Percentiles rank a stretch among this genome's conserved stretches.
Evolutionary conservation across 2,797 vertebrate species (phyloP).

Genomic region (Leptoclinus maculatus): DNA sequence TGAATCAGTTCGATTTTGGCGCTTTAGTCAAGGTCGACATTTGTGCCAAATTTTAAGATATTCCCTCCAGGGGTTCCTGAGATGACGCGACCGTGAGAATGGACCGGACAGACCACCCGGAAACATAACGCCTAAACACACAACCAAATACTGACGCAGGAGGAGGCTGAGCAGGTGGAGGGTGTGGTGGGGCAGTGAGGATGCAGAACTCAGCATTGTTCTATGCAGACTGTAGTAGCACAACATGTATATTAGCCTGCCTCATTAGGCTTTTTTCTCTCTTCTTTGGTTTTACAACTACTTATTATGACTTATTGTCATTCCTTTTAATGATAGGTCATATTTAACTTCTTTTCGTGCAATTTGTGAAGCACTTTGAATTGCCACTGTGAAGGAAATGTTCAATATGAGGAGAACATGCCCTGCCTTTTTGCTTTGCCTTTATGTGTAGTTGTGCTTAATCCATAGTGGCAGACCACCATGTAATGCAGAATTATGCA

Average conservation of each 20-base stretch:
- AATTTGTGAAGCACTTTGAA: not conserved
- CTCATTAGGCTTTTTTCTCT: not conserved
- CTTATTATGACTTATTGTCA: not conserved
- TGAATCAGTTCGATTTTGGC: not conserved
- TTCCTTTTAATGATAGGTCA: not conserved
- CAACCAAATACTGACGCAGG: not conserved
- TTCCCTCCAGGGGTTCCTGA: not conserved
- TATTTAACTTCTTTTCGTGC: not conserved
- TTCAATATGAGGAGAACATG: not conserved
- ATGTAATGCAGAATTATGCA: constrained; percentile 1
- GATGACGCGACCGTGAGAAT: no score
- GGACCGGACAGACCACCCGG: not conserved
- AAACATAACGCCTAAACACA: no score
- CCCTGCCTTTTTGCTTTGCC: not conserved
- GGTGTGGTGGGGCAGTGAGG: not conserved
- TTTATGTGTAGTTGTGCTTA: not conserved
- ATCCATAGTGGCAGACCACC: not conserved
- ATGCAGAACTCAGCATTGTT: not conserved
- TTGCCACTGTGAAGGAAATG: not conserved
- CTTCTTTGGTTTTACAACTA: not conserved
- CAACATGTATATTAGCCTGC: not conserved
- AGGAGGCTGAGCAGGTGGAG: not conserved
- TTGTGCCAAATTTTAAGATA: not conserved
- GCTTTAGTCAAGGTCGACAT: not conserved
- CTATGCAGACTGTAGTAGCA: not conserved